These are phyloP conservation scores for Taphrorychus bicolor DNA, from an alignment of 2,888 invertebrate species.

Conservation along the genomic window DNA sequence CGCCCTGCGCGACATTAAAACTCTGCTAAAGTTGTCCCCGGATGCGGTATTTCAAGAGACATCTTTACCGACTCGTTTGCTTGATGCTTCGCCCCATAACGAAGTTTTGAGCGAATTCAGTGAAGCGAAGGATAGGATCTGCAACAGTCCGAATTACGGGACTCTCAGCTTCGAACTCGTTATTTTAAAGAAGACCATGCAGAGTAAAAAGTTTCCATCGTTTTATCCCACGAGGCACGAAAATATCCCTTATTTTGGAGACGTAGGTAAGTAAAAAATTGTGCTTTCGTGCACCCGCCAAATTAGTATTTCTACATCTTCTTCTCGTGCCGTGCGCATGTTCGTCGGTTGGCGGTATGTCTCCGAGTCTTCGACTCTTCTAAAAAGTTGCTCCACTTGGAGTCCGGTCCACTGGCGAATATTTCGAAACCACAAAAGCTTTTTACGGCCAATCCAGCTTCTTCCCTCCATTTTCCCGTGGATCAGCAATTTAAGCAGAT, in stretches of 20 bases:
- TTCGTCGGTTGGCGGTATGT: too few species aligned
- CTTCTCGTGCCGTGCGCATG: too few species aligned
- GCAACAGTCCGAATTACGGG: background rate
- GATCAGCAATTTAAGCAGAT: too few species aligned
- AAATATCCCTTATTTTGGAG: slow-evolving; percentile 14
- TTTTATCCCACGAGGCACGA: slow-evolving; percentile 16
- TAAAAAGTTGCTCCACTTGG: too few species aligned
- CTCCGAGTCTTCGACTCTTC: too few species aligned
- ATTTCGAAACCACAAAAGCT: too few species aligned
- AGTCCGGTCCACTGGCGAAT: too few species aligned
- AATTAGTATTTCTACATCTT: too few species aligned
- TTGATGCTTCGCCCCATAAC: background rate
- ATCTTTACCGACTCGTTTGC: background rate
- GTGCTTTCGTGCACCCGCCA: too few species aligned
- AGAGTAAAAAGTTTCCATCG: slow-evolving; percentile 7
- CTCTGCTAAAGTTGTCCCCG: background rate
- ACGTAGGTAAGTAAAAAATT: slow-evolving; percentile 22
- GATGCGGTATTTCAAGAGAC: slow-evolving; percentile 29
- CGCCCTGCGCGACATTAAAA: slow-evolving; percentile 13
- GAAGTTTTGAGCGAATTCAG: slow-evolving; percentile 9
- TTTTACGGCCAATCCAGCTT: too few species aligned
- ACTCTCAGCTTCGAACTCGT: slow-evolving; percentile 9
- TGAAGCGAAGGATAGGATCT: background rate
- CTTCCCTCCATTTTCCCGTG: too few species aligned
- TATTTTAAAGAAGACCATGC: slow-evolving; percentile 7